Base-by-base conservation (phyloP, 1,140 invertebrate species). In the Rhyzopertha dominica region DNA sequence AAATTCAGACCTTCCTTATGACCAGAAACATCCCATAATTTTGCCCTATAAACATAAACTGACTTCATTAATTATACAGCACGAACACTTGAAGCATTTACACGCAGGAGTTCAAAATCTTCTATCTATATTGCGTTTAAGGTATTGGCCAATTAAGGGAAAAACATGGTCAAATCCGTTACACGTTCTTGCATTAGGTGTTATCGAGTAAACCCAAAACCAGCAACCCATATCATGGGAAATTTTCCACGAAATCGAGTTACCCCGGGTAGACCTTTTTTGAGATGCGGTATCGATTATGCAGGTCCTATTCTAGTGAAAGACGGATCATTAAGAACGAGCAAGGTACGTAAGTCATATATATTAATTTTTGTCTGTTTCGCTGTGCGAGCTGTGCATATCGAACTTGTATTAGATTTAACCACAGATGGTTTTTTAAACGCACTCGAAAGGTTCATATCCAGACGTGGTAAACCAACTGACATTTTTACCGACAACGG, bases 11-110 rank as follows among this genome's bases (percentile, higher is more conserved):
- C 8, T 72, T 1, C 30, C 49, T 1, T 37, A 53, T 34, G 43
- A 59, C 0, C 54, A 53, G 16, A 70, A 69, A 39, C 65, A 72
- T 54, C 71, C 68, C 1, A 54, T 68, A 1, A 53, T 74, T 13
- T 49, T 72, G 2, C 61, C 66, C n/a, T 13, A 36, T n/a, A 47
- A 54, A 17, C 40, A 47, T 32, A 34, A 42, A 4, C 40, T 69
- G 24, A 56, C 58, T 10, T 24, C 54, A 8, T 36, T 67, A 19
- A 46, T 70, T 3, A 53, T 70, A 1, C 28, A 51, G 29, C 12
- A 62, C 12, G 39, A 48, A 40, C 55, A 61, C 51, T 2, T 22
- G 2, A 22, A 20, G 7, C 30, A 48, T 10, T 18, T 61, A 1
- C 58, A 66, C 51, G 53, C 42, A 1, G 54, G 52, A 1, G 2